Evolutionary conservation across 2,888 invertebrate genomes (phyloP).

Genomic region (Clunio marinus): DNA sequence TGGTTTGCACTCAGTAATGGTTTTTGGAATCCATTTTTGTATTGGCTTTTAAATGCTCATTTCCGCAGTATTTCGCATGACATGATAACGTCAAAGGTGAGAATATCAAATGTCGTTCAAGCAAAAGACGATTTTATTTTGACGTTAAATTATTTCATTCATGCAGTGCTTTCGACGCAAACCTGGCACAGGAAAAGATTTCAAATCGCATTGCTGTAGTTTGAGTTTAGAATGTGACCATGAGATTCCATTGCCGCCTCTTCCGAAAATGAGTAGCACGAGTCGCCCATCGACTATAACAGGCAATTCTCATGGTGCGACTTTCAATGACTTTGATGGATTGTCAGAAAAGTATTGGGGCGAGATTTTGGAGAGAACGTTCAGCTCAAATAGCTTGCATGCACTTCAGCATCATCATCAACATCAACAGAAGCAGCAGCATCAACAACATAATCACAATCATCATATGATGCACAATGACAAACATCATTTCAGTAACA

Average conservation of each 20-base stretch:
- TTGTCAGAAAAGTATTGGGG: constrained; percentile 70
- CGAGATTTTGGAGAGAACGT: constrained; percentile 72
- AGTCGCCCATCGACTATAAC: constrained; percentile 46
- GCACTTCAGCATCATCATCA: constrained; percentile 56
- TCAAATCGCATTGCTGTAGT: constrained; percentile 46
- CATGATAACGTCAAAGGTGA: constrained; percentile 69
- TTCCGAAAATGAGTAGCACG: constrained; percentile 50
- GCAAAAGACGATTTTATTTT: too few relatives aligned
- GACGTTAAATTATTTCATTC: constrained; percentile 4
- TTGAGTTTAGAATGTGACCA: constrained; percentile 51
- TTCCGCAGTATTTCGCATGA: constrained; percentile 76
- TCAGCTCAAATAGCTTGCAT: constrained; percentile 70
- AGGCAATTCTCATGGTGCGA: constrained; percentile 29
- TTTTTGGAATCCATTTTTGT: constrained; percentile 86
- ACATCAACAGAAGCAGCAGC: too few relatives aligned
- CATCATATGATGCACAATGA: constrained; percentile 41
- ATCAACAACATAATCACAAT: too few relatives aligned
- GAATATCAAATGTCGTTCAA: constrained; percentile 43
- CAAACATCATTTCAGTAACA: constrained; percentile 39
- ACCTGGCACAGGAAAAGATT: background rate
- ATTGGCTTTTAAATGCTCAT: constrained; percentile 82
- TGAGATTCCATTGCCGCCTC: constrained; percentile 48
- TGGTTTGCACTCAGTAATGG: constrained; percentile 85
- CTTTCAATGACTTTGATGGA: constrained; percentile 59
- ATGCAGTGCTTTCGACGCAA: constrained; percentile 33